Evolutionary conservation across 2,888 invertebrate genomes (phyloP).

Genomic region (Noctuana brunneofusca): DNA sequence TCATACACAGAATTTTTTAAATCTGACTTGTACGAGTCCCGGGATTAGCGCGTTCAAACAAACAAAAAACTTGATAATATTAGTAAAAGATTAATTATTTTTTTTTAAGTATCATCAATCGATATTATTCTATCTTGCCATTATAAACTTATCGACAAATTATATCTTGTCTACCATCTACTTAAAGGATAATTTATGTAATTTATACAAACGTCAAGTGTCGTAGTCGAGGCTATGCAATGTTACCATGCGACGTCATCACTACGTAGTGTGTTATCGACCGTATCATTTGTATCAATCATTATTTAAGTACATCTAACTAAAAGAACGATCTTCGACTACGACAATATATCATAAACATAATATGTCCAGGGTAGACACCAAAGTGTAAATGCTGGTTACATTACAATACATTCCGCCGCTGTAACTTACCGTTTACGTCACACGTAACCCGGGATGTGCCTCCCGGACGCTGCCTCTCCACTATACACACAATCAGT

Average conservation of each 20-base stretch:
- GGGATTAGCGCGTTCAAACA: no score
- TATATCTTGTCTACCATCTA: not conserved
- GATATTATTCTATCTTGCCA: not conserved
- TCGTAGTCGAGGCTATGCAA: conserved; percentile 5
- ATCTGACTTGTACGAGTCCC: no score
- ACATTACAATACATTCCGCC: no score
- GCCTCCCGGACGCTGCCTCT: not conserved
- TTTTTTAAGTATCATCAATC: not conserved
- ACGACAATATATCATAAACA: no score
- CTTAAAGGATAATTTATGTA: not conserved
- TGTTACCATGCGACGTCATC: conserved; percentile 7
- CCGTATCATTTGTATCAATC: conserved; percentile 7
- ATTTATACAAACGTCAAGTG: not conserved
- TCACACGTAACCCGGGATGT: not conserved
- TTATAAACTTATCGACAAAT: not conserved
- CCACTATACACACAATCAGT: not conserved
- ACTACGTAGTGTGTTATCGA: conserved; percentile 1
- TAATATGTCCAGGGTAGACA: no score
- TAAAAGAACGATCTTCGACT: no score
- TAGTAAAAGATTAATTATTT: not conserved
- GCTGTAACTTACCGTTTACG: no score
- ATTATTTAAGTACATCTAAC: no score
- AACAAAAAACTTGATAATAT: no score
- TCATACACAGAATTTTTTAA: no score
- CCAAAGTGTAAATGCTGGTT: no score